These are phyloP conservation scores for Coelinius sp. DNA, from an alignment of 2,888 invertebrate species.

Conservation along the genomic window DNA sequence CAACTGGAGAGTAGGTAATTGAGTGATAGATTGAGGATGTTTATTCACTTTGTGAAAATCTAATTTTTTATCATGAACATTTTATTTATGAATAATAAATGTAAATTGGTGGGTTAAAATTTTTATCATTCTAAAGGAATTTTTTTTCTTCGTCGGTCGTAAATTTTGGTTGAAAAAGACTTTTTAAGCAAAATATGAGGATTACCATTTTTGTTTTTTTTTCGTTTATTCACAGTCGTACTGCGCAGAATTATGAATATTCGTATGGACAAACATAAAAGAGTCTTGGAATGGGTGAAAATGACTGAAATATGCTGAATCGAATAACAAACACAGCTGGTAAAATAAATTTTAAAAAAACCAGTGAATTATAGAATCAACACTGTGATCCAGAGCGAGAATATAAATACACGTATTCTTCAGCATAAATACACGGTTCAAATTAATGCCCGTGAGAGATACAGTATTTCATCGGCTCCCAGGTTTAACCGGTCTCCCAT, in stretches of 20 bases:
- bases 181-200: too few relatives aligned
- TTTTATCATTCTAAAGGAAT: too few relatives aligned
- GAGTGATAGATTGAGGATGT: not conserved
- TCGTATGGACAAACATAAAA: too few relatives aligned
- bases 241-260: too few relatives aligned
- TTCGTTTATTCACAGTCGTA: not conserved
- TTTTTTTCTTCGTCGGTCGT: too few relatives aligned
- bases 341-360: not conserved
- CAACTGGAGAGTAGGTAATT: not conserved
- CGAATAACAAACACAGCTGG: constrained; percentile 3
- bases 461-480: constrained; percentile 4
- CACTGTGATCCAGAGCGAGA: not conserved
- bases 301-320: not conserved
- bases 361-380: not conserved
- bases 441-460: constrained; percentile 16
- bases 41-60: too few relatives aligned
- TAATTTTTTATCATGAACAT: too few relatives aligned
- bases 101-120: too few relatives aligned
- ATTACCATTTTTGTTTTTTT: too few relatives aligned
- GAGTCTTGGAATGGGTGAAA: not conserved
- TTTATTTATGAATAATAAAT: too few relatives aligned
- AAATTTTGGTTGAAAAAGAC: too few relatives aligned
- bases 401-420: constrained; percentile 15
- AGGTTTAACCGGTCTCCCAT: constrained; percentile 6
- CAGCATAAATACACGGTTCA: not conserved